Evolutionary conservation across 2,888 invertebrate genomes (phyloP).

Genomic region (Nipponacmea schrenckii): DNA sequence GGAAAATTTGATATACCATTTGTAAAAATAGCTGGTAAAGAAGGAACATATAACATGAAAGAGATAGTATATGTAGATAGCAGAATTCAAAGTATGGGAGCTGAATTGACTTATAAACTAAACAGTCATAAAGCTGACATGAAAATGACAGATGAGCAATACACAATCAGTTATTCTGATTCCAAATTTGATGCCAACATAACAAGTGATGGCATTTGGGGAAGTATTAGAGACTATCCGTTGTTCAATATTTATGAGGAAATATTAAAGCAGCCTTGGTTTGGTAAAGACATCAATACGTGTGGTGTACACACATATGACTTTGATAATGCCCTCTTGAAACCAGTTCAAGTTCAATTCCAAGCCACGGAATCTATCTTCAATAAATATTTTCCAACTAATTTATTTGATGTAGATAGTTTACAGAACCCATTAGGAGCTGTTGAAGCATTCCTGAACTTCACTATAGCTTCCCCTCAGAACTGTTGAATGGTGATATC

Average conservation of each 20-base stretch:
- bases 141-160: neutral
- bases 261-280: neutral
- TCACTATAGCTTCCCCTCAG: neutral
- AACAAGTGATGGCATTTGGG: neutral
- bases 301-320: neutral
- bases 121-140: neutral
- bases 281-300: neutral
- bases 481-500: neutral
- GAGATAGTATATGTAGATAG: conserved; percentile 3
- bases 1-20: conserved; percentile 11
- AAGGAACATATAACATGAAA: neutral
- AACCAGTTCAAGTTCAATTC: neutral
- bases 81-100: neutral
- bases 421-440: neutral
- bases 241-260: neutral
- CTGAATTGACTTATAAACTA: neutral
- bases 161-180: neutral
- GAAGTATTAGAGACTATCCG: neutral
- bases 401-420: neutral
- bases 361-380: neutral
- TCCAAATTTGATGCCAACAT: neutral
- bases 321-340: neutral
- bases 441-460: neutral
- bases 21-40: neutral
- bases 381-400: neutral